These are phyloP conservation scores for Oriolus oriolus DNA, from an alignment of 2,113 vertebrate genomes.

Conservation along the genomic window DNA sequence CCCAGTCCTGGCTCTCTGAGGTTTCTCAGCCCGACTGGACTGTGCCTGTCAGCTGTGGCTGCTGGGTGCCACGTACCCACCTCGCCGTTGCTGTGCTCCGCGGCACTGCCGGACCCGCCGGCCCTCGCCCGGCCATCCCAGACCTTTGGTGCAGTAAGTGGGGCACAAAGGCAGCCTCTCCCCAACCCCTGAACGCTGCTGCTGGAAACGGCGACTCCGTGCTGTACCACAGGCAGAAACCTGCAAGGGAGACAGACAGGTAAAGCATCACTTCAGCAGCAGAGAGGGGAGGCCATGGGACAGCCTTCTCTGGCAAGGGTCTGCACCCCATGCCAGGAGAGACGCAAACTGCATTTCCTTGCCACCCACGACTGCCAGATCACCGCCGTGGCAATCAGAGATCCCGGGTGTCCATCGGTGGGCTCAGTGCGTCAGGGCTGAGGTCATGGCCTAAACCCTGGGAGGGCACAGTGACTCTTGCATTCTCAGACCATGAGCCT, in stretches of 20 bases:
- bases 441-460: not conserved
- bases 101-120: accelerated
- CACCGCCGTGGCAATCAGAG: accelerated
- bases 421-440: not conserved
- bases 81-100: accelerated
- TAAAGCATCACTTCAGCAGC: not conserved
- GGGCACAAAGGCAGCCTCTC: not conserved
- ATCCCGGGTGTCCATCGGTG: accelerated
- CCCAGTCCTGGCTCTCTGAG: accelerated
- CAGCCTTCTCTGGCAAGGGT: not conserved
- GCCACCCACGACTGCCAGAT: not conserved
- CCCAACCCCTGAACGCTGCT: not conserved
- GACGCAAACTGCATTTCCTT: not conserved
- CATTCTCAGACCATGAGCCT: not conserved
- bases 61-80: not conserved
- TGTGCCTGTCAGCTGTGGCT: not conserved
- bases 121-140: accelerated
- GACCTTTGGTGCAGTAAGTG: not conserved
- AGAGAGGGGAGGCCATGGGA: not conserved
- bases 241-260: not conserved
- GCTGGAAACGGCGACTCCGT: not conserved
- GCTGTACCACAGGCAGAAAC: not conserved
- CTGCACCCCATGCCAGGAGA: accelerated
- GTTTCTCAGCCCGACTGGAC: not conserved
- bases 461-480: not conserved